Evolutionary conservation across 1,140 invertebrate species (phyloP).

Genomic region (Lycorma delicatula): DNA sequence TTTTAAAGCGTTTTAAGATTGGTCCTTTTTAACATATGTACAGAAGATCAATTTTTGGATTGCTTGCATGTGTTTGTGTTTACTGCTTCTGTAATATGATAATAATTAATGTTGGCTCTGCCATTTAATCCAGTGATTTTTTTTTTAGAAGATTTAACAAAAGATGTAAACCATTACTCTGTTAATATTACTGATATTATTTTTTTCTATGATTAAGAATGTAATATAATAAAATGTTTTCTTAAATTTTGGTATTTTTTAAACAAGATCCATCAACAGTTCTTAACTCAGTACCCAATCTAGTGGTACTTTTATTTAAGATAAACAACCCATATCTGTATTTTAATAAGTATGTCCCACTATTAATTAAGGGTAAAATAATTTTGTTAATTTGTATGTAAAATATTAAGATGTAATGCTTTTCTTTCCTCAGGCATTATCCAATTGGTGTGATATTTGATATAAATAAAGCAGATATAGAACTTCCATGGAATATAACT

Average conservation of each 20-base stretch:
- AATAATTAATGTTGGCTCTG: no score
- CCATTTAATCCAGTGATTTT: no score
- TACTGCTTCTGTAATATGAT: no score
- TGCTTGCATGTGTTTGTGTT: no score
- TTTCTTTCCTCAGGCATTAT: conserved; percentile 61
- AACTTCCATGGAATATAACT: conserved; percentile 85
- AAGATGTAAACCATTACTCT: no score
- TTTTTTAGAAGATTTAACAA: no score
- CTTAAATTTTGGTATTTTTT: background rate
- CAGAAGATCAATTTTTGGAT: no score
- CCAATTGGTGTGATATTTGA: conserved; percentile 94
- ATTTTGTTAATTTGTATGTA: conserved; percentile 2
- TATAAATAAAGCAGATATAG: conserved; percentile 58
- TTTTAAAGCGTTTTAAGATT: no score
- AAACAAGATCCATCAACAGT: background rate
- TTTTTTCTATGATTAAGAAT: no score
- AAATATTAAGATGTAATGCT: conserved; percentile 1
- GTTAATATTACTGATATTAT: no score
- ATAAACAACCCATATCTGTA: background rate
- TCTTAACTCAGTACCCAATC: background rate
- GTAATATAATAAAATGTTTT: no score
- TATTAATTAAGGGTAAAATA: background rate
- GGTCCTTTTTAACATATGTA: no score
- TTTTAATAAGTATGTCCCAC: background rate
- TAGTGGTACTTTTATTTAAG: background rate